Evolutionary conservation across 2,797 vertebrate species (phyloP), one percentile per base, ranked within the genome.

Genomic region (Halcyon badia): DNA sequence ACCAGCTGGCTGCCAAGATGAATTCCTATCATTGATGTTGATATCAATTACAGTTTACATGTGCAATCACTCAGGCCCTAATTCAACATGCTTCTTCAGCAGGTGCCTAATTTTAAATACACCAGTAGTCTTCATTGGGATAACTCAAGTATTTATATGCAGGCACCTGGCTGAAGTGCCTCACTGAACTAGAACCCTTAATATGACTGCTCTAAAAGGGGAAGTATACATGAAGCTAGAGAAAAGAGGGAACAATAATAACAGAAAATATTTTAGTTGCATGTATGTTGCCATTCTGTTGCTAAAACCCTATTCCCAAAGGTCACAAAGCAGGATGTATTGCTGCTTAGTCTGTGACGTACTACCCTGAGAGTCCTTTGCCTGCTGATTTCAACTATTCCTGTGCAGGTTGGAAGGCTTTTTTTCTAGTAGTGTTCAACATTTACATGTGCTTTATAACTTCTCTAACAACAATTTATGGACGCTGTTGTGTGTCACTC

Each of bases 91-190:
- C 3, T 90, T 87, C 42, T 84, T 65, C 33, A 87, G 12, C 33
- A 93, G 20, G 21, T 76, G n/a, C 15, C 30, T 83, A 35, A 78
- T 87, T 90, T 88, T 76, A 76, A 60, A 60, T 42, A 81, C 8
- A 58, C 14, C 19, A 42, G 8, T 54, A 70, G 19, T 33, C 35
- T 75, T 90, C 80, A 77, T 28, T 33, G 4, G 4, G 10, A 10
- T 54, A 79, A 73, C n/a, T 46, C 46, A 88, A 66, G 20, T 49
- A 66, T n/a, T 83, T 88, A 22, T 8, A 41, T 2, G 2, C 26
- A 33, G 25, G 10, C 17, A 66, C 26, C 18, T 90, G 42, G 42
- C 25, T 60, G 35, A 91, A 82, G 9, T 33, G 39, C 10, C 17
- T 60, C 46, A 44, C 12, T 62, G 56, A 91, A 9, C 19, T 52